These are phyloP conservation scores for Drosophila anomelani DNA, from an alignment of 2,888 invertebrate species.

Conservation along the genomic window DNA sequence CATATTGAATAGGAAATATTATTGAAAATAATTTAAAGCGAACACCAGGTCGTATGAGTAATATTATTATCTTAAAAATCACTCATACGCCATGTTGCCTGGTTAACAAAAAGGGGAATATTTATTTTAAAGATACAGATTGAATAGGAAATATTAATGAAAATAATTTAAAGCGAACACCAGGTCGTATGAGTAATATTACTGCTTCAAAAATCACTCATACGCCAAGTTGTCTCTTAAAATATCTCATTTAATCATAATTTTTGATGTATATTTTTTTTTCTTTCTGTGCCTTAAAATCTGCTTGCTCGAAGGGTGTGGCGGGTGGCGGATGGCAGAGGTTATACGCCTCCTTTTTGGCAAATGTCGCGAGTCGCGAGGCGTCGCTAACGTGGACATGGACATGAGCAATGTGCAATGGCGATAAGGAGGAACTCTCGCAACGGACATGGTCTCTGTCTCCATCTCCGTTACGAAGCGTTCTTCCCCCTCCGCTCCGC, in stretches of 20 bases:
- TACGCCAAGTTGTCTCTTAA: background rate
- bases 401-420: constrained; percentile 77
- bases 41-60: background rate
- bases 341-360: constrained; percentile 43
- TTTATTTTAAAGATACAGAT: no score
- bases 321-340: background rate
- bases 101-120: background rate
- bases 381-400: constrained; percentile 45
- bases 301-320: constrained; percentile 12
- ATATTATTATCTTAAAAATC: background rate
- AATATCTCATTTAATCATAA: background rate
- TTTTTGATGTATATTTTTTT: background rate
- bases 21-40: no score
- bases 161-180: background rate
- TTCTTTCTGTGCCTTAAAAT: constrained; percentile 2
- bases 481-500: background rate
- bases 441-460: constrained; percentile 38
- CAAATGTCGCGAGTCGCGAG: constrained; percentile 52
- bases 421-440: constrained; percentile 60
- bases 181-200: background rate
- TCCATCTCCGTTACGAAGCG: constrained; percentile 7
- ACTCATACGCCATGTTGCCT: background rate
- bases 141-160: background rate
- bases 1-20: background rate
- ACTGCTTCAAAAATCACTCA: background rate